phyloP scores from a whole-genome alignment of 2,797 vertebrate genomes.

The Sitta carolinensis region DNA sequence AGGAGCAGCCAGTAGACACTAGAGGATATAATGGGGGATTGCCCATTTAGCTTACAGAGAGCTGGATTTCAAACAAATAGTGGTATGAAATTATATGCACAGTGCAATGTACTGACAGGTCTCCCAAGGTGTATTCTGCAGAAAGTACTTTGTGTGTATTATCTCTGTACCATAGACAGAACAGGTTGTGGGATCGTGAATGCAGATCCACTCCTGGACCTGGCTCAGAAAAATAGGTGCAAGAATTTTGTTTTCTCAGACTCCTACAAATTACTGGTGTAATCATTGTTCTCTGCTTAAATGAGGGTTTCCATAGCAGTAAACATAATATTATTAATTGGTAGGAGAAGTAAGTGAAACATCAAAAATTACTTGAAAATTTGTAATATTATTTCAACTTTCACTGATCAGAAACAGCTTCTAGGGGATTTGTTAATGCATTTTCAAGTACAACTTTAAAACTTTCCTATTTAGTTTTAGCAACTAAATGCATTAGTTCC shows the following conservation, averaged over 20 bases:
- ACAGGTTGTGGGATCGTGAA: rapidly evolving
- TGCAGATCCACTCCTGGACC: neutral
- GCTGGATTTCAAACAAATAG: neutral
- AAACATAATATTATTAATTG: neutral
- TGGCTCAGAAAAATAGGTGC: neutral
- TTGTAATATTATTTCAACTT: neutral
- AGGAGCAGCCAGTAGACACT: neutral
- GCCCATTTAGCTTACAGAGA: neutral
- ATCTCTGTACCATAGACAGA: neutral
- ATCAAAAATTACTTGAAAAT: neutral
- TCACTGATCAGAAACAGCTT: neutral
- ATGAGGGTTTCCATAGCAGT: neutral
- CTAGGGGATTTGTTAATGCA: neutral
- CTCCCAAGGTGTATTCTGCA: neutral
- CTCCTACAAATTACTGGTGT: neutral
- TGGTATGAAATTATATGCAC: neutral
- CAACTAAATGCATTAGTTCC: neutral
- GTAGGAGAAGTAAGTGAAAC: neutral
- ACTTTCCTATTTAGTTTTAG: neutral
- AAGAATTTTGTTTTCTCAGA: neutral
- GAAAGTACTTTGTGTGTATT: neutral
- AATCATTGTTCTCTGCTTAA: neutral
- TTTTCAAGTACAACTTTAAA: neutral
- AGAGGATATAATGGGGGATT: neutral
- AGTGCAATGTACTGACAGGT: neutral